Percentiles rank a stretch among this genome's conserved stretches.
Conservation (phyloP, 2,113 vertebrate genomes). For the Uria aalge region DNA sequence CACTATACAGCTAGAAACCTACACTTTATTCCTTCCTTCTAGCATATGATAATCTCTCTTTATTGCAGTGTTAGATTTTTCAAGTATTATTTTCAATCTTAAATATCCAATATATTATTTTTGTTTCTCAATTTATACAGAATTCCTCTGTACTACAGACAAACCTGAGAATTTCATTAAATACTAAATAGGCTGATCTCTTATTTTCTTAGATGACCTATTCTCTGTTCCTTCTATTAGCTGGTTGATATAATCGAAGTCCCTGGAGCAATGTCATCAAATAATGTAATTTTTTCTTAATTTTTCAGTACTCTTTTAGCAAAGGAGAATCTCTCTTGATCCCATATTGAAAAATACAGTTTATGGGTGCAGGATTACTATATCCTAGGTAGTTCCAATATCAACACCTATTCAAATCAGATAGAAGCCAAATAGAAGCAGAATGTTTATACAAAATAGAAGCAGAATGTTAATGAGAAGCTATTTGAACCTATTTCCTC, state of each 20-base stretch:
- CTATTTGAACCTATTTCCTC: not conserved
- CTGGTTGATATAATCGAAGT: not conserved
- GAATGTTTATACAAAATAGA: not conserved
- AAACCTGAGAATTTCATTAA: not conserved
- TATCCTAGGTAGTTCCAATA: not conserved
- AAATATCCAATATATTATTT: not conserved
- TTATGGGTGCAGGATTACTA: not conserved
- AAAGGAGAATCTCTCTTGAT: not conserved
- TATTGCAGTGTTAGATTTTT: not conserved
- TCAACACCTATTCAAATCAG: not conserved
- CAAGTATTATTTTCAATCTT: not conserved
- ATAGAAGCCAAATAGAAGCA: not conserved
- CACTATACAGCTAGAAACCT: not conserved
- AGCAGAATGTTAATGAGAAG: not conserved
- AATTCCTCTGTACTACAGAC: not conserved
- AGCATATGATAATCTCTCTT: not conserved
- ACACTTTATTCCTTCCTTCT: not conserved
- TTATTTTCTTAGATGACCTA: not conserved
- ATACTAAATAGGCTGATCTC: not conserved
- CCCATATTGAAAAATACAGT: not conserved
- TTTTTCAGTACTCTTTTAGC: not conserved
- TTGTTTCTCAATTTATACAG: not conserved
- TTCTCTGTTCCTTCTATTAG: not conserved
- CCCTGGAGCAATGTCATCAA: not conserved
- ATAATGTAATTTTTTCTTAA: not conserved